Evolutionary conservation across 2,888 invertebrate genomes (phyloP).

Genomic region (Ophraella communa): DNA sequence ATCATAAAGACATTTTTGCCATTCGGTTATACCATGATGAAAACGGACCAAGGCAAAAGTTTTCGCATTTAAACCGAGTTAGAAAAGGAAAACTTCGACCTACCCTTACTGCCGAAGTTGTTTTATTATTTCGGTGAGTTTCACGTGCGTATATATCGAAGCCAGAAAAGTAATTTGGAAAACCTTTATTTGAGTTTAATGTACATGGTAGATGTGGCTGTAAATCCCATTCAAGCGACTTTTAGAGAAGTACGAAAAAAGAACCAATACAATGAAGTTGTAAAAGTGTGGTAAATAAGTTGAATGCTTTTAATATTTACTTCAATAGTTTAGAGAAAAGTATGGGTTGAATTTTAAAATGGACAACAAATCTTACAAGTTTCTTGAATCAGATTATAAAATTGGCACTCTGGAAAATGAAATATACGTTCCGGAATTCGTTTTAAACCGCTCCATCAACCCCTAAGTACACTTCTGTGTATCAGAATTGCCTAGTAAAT

Average conservation of each 20-base stretch:
- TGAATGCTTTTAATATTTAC: no score
- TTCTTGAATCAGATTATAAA: not conserved
- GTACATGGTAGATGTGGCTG: not conserved
- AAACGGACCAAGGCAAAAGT: slow-evolving; percentile 28
- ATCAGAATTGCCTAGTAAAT: slow-evolving; percentile 45
- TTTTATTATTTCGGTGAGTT: slow-evolving; percentile 33
- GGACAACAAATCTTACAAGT: not conserved
- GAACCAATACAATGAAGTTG: not conserved
- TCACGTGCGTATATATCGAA: slow-evolving; percentile 29
- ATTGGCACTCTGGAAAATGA: not conserved
- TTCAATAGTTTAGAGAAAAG: no score
- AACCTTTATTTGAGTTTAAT: slow-evolving; percentile 20
- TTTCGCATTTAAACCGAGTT: slow-evolving; percentile 37
- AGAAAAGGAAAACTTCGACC: slow-evolving; percentile 31
- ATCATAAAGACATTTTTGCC: slow-evolving; percentile 36
- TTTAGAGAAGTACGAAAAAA: not conserved
- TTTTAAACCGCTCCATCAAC: not conserved
- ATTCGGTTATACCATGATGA: slow-evolving; percentile 25
- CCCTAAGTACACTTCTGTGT: slow-evolving; percentile 13
- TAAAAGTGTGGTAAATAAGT: not conserved
- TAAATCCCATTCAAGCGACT: not conserved
- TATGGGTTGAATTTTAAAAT: no score
- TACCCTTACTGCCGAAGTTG: slow-evolving; percentile 22
- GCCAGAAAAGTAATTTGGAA: slow-evolving; percentile 25
- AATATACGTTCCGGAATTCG: not conserved